Base-by-base conservation (phyloP, 2,113 vertebrate species). In the Cebidichthys violaceus region DNA sequence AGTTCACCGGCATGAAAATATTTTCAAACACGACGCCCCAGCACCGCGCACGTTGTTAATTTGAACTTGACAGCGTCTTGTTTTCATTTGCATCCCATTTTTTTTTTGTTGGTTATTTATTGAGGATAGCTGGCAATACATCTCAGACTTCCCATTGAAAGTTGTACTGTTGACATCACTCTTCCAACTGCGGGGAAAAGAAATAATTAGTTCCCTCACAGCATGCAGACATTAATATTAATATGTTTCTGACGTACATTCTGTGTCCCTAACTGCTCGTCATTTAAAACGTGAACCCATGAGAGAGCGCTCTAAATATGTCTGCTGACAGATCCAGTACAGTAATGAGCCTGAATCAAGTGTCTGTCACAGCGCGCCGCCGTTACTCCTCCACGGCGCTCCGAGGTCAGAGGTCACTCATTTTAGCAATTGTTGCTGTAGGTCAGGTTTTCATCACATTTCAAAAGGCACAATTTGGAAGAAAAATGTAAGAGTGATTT, bases 291-390 rank as follows among this genome's bases (percentile, higher is more conserved):
- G 86, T 88, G 89, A 92, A 81, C 89, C 89, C 78, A 77, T 86
- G 91, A 94, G 90, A 90, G 88, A 75, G 79, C 15, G 83, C 86
- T 93, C 90, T 88, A 90, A 90, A 93, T 92, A 93, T 90, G 92
- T 88, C 86, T 76, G 76, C 85, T 89, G 91, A 91, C 90, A 93
- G 86, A 88, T 89, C 85, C 88, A 81, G 81, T 67, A 70, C 83
- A 80, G 81, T 95, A 94, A 95, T 94, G 92, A 93, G 90, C 85
- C 65, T 83, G 90, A 94, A 90, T 89, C 91, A 92, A 92, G 83
- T 86, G 90, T 93, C 90, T 88, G 89, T 91, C 85, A 90, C 81
- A 79, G 84, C 29, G 14, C 0, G 82, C 85, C 78, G 55, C 86
- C 85, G 83, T 91, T 89, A 91, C 81, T 93, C 76, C 83, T 81